Evolutionary conservation across 2,888 invertebrate species (phyloP).

Genomic region (Aspidiotus rigidus): DNA sequence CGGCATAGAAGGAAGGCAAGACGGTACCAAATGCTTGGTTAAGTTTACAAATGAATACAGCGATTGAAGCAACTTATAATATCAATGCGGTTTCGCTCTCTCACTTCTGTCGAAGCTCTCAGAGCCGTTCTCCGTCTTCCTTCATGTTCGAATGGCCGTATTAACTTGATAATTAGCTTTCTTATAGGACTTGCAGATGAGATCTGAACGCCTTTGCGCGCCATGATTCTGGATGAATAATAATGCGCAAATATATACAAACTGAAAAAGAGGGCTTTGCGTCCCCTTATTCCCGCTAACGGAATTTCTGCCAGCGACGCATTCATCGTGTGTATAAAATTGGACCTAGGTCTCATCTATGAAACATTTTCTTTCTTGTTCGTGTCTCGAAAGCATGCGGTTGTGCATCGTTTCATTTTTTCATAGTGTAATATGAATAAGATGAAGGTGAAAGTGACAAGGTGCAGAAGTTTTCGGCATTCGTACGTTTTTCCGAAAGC

Average conservation of each 20-base stretch:
- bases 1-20: conserved; percentile 41
- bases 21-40: conserved; percentile 44
- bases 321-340: conserved; percentile 25
- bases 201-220: conserved; percentile 17
- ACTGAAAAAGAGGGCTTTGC: conserved; percentile 25
- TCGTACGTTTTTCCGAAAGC: no score
- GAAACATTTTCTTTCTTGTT: conserved; percentile 31
- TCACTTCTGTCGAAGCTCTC: conserved; percentile 37
- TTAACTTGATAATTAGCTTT: conserved; percentile 83
- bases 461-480: no score
- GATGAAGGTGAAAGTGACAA: no score
- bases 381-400: conserved; percentile 18
- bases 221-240: conserved; percentile 32
- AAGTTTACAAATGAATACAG: conserved; percentile 63
- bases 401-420: conserved; percentile 1
- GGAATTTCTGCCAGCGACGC: conserved; percentile 24
- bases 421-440: no score
- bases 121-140: conserved; percentile 39
- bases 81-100: conserved; percentile 48
- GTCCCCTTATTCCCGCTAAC: conserved; percentile 21
- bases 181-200: conserved; percentile 35
- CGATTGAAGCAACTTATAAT: conserved; percentile 63
- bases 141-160: conserved; percentile 50
- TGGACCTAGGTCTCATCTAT: conserved; percentile 30
- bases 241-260: conserved; percentile 28